These are phyloP conservation scores for Marasmarcha lunaedactyla DNA, from an alignment of 2,888 invertebrate genomes.

Conservation along the genomic window DNA sequence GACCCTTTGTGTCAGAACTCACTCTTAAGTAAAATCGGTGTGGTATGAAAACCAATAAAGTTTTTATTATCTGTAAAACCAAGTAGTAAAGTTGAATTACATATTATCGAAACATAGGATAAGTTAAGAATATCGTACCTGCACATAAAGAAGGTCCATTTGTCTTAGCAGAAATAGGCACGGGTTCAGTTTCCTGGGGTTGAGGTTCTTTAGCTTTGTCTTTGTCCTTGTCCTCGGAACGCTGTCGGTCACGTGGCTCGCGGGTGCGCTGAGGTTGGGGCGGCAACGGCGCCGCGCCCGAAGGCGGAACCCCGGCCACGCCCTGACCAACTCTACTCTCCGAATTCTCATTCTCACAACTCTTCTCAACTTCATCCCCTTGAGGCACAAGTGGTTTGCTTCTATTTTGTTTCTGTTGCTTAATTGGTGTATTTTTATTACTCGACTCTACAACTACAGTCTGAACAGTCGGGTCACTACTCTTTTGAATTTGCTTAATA, in stretches of 20 bases:
- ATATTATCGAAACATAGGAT: too few species aligned
- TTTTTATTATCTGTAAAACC: too few species aligned
- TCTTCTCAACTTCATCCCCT: slow-evolving; percentile 32
- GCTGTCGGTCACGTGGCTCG: slow-evolving; percentile 34
- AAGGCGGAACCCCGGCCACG: slow-evolving; percentile 16
- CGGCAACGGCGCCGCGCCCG: slow-evolving; percentile 16
- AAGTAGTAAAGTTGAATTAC: too few species aligned
- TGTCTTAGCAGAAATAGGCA: slow-evolving; percentile 18
- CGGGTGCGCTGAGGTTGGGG: slow-evolving; percentile 40
- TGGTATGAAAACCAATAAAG: too few species aligned
- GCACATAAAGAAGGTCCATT: slow-evolving; percentile 31
- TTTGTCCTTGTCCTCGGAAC: slow-evolving; percentile 35
- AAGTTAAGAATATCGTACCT: too few species aligned
- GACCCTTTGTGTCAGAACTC: too few species aligned
- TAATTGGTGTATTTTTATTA: slow-evolving; percentile 40
- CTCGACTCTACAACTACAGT: slow-evolving; percentile 41
- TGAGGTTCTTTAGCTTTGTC: slow-evolving; percentile 25
- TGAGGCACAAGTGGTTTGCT: slow-evolving; percentile 43
- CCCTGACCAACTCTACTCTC: slow-evolving; percentile 1
- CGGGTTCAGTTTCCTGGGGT: slow-evolving; percentile 21
- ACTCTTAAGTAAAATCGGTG: too few species aligned
- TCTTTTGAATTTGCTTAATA: slow-evolving; percentile 48
- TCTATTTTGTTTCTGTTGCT: slow-evolving; percentile 39
- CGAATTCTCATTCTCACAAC: slow-evolving; percentile 5
- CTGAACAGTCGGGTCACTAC: slow-evolving; percentile 38